A percentile compares a stretch with the other conserved stretches of the same genome.
phyloP scores from a whole-genome alignment of 2,113 vertebrate species.

The Epinephelus cyanopodus region DNA sequence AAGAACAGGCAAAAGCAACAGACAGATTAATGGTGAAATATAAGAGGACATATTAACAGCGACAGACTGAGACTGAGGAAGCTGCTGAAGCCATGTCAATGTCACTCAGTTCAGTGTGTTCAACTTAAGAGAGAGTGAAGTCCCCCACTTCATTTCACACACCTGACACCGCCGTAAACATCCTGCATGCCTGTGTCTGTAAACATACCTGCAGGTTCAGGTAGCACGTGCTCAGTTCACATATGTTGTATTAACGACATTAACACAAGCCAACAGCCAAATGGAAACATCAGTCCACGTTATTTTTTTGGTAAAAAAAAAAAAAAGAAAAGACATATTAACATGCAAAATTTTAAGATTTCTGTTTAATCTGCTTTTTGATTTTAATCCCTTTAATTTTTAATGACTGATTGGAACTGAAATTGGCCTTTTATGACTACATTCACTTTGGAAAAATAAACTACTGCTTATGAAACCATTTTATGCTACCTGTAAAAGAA shows the following conservation, averaged over 20 bases:
- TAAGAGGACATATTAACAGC: too few species aligned
- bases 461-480: background rate
- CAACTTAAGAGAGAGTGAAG: background rate
- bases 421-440: background rate
- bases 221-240: background rate
- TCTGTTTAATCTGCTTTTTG: background rate
- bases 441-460: background rate
- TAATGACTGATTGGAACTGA: background rate
- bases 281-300: background rate
- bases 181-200: background rate
- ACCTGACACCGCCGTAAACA: slow-evolving; percentile 44
- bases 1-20: background rate
- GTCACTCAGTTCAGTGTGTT: background rate
- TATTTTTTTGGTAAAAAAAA: background rate
- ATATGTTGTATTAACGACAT: background rate
- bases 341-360: background rate
- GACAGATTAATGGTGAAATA: background rate
- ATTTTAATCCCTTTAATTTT: background rate
- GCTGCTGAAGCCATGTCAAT: background rate
- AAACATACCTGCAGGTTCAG: background rate
- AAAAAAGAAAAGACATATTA: too few species aligned
- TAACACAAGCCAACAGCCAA: background rate
- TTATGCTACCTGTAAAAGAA: background rate
- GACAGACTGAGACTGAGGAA: background rate
- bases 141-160: background rate